Base-by-base conservation (phyloP, 2,888 invertebrate species). In the Slavum lentiscoides region DNA sequence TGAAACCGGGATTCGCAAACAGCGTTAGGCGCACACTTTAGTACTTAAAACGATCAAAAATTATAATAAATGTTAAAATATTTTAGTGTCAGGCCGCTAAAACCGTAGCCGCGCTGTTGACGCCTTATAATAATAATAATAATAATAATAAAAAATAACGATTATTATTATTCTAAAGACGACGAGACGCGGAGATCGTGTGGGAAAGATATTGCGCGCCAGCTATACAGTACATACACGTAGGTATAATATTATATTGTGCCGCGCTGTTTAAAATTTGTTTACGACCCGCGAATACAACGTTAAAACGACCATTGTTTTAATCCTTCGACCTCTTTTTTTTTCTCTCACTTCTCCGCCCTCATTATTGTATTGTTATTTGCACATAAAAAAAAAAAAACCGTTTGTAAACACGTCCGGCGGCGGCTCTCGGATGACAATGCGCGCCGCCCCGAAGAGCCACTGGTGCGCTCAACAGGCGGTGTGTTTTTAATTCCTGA, bases 391-490 rank as follows among this genome's bases (percentile, higher is more conserved):
- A 30, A 30, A 30, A 30, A 30, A 30, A 30, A 30, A 72, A 77
- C 70, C 70, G 72, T 80, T 80, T 80, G 80, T 80, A 80, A 80
- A 80, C 80, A 80, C 80, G 53, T 80, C 80, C 64, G 70, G 62
- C 72, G 72, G 72, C 80, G 30, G 30, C 30, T 30, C 30, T 80
- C 58, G 19, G 62, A 69, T 80, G 80, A 80, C 80, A 80, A 80
- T 80, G 43, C 64, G 11, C 49, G 49, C 49, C 23, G 30, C 30
- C 30, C 30, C 30, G 80, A 72, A 80, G 80, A 80, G 80, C 70
- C 72, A 62, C 62, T 66, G 70, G 70, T 72, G 64, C 70, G 64
- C 58, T 80, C 70, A 77, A 72, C 70, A 70, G 70, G 80, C 30
- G 30, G 30, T 30, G 80, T 80, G 80, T 72, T 80, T 80, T 61